phyloP scores from a whole-genome alignment of 2,797 vertebrate genomes.

The Yasuhikotakia modesta region DNA sequence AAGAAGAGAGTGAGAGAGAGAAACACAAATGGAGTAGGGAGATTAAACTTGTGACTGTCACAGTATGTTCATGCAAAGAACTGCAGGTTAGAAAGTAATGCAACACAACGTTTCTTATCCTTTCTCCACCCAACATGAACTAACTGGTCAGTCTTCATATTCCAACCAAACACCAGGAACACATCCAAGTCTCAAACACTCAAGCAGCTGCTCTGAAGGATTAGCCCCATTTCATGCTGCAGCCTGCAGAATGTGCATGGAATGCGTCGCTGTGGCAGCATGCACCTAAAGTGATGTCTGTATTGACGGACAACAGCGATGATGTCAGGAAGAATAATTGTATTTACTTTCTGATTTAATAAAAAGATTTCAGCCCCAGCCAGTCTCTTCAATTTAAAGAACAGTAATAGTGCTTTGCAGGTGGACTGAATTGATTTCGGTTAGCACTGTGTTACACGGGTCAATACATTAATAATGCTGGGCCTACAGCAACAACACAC shows the following conservation, averaged over 20 bases:
- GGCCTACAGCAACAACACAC: neutral
- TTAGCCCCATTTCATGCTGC: slow-evolving; percentile 30
- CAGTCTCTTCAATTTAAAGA: neutral
- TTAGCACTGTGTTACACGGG: slow-evolving; percentile 26
- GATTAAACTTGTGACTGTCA: slow-evolving; percentile 32
- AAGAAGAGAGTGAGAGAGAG: slow-evolving; percentile 38
- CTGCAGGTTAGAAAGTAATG: slow-evolving; percentile 38
- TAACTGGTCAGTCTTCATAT: slow-evolving; percentile 7
- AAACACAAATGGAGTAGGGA: slow-evolving; percentile 49
- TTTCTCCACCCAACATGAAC: neutral
- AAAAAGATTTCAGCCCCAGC: slow-evolving; percentile 61
- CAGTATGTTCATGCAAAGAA: slow-evolving; percentile 44
- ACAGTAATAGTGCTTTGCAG: slow-evolving; percentile 27
- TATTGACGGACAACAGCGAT: neutral
- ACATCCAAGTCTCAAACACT: slow-evolving; percentile 34
- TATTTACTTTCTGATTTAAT: slow-evolving; percentile 45
- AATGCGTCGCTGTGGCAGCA: neutral
- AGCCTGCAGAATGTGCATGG: neutral
- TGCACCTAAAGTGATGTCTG: slow-evolving; percentile 15
- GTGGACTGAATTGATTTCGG: slow-evolving; percentile 70
- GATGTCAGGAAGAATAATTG: slow-evolving; percentile 4
- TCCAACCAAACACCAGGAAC: slow-evolving; percentile 18
- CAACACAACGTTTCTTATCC: too few relatives aligned
- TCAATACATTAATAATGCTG: slow-evolving; percentile 18
- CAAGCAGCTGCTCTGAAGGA: slow-evolving; percentile 33